Conservation (phyloP, 2,888 invertebrate genomes). For the Ametastegia equiseti region DNA sequence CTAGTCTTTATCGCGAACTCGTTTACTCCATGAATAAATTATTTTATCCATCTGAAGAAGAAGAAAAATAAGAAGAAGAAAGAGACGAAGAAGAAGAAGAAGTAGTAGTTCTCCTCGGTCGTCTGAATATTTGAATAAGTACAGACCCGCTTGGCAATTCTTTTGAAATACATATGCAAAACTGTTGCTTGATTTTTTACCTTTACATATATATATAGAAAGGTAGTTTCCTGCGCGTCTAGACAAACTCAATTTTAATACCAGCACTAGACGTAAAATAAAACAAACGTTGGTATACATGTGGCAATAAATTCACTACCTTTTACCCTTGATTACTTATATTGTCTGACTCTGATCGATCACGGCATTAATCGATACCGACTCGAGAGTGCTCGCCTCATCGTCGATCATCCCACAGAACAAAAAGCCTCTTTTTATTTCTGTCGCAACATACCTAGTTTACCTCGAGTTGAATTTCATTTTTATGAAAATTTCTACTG, state of each 20-base stretch:
- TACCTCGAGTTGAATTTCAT: not conserved
- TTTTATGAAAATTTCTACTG: not conserved
- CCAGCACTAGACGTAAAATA: conserved; percentile 6
- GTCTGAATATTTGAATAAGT: not conserved
- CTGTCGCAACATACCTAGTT: not conserved
- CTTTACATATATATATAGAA: not conserved
- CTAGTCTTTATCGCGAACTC: too few species aligned
- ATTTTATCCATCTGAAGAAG: too few species aligned
- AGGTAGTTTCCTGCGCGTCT: not conserved
- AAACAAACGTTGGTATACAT: conserved; percentile 8
- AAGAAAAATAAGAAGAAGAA: too few species aligned
- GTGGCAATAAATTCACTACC: conserved; percentile 8
- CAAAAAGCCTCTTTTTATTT: not conserved
- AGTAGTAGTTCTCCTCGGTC: too few species aligned
- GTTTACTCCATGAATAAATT: too few species aligned
- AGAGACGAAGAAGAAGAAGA: too few species aligned
- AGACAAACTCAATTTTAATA: conserved; percentile 30
- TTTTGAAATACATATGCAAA: not conserved
- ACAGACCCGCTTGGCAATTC: not conserved
- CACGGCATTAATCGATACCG: not conserved
- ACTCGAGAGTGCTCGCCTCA: not conserved
- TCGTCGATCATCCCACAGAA: too few species aligned
- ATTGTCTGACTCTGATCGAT: conserved; percentile 22
- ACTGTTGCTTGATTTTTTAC: not conserved
- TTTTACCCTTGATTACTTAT: conserved; percentile 39